These are phyloP conservation scores for Baccha elongata DNA, from an alignment of 2,888 invertebrate genomes.

Conservation along the genomic window DNA sequence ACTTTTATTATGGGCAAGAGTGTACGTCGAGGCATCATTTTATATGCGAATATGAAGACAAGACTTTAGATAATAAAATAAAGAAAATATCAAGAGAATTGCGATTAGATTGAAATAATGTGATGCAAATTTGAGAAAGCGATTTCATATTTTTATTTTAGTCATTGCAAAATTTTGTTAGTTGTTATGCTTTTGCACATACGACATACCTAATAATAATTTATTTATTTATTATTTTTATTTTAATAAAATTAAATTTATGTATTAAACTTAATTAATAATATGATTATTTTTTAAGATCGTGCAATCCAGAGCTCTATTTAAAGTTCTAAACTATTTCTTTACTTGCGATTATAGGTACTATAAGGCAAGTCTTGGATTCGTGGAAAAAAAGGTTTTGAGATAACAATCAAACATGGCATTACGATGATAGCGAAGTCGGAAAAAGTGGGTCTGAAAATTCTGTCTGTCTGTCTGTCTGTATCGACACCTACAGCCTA, in stretches of 20 bases:
- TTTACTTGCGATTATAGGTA: too few relatives aligned
- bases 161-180: constrained; percentile 12
- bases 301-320: too few relatives aligned
- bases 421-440: too few relatives aligned
- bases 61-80: constrained; percentile 86
- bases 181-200: too few relatives aligned
- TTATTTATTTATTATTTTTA: constrained; percentile 51
- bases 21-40: constrained; percentile 87
- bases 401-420: too few relatives aligned
- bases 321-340: too few relatives aligned
- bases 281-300: too few relatives aligned
- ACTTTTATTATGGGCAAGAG: constrained; percentile 88
- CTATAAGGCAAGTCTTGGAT: too few relatives aligned
- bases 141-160: neutral
- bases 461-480: too few relatives aligned
- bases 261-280: neutral
- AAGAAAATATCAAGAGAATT: constrained; percentile 83
- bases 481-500: too few relatives aligned
- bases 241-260: constrained; percentile 10
- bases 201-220: constrained; percentile 8
- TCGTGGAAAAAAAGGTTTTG: too few relatives aligned
- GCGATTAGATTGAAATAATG: constrained; percentile 70
- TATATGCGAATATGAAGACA: constrained; percentile 88
- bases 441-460: too few relatives aligned
- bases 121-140: neutral